phyloP scores from a whole-genome alignment of 1,140 invertebrate genomes.

The Sarcophaga peregrina region DNA sequence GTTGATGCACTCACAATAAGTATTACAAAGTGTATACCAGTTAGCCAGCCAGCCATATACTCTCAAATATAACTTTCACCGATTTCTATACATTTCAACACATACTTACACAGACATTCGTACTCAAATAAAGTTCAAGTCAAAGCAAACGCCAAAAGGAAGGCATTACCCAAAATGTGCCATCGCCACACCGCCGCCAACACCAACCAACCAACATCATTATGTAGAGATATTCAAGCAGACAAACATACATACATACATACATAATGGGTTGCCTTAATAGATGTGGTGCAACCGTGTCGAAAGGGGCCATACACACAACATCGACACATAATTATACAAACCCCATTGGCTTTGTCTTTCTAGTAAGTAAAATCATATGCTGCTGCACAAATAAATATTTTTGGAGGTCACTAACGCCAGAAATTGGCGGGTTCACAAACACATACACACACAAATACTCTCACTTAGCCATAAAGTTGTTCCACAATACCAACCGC shows the following conservation, averaged over 20 bases:
- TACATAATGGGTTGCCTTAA: neutral
- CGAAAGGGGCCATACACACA: conserved; percentile 12
- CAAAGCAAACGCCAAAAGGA: conserved; percentile 20
- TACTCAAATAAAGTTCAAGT: neutral
- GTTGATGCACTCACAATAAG: neutral
- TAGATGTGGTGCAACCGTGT: neutral
- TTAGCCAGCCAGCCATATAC: neutral
- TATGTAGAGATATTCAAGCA: neutral
- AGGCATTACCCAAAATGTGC: conserved; percentile 9
- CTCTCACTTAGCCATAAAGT: neutral
- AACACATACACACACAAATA: neutral
- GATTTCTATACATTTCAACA: neutral
- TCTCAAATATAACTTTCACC: neutral
- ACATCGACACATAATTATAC: neutral
- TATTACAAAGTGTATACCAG: conserved; percentile 9
- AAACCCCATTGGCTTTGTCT: neutral
- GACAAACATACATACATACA: neutral
- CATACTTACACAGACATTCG: neutral
- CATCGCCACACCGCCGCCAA: neutral
- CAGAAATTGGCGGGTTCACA: conserved; percentile 26
- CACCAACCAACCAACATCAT: neutral
- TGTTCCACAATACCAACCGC: neutral
- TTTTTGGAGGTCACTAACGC: conserved; percentile 35
- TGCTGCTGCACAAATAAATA: neutral
- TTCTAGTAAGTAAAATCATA: neutral